These are phyloP conservation scores for Bombus waltoni DNA, from an alignment of 1,140 invertebrate genomes.

Conservation along the genomic window DNA sequence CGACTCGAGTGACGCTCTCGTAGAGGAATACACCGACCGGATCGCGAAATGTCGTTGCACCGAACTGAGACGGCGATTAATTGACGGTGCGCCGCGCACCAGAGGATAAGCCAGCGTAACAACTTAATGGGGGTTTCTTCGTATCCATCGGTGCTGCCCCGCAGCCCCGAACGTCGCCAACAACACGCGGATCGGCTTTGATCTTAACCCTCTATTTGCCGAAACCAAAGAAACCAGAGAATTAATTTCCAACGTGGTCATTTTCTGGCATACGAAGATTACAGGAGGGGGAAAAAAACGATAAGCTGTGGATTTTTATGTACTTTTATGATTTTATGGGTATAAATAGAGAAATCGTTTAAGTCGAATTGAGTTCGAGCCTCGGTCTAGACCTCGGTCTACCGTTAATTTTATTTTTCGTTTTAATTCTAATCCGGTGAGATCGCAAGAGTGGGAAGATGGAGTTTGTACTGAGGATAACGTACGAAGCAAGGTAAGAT, in stretches of 20 bases:
- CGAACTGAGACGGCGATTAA: conserved; percentile 57
- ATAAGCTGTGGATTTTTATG: no score
- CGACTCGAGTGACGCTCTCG: background rate
- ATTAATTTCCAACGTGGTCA: background rate
- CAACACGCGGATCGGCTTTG: background rate
- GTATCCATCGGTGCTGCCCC: background rate
- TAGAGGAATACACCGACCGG: background rate
- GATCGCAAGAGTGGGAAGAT: no score
- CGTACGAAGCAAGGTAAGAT: no score
- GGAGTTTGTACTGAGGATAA: no score
- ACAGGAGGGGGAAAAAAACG: no score
- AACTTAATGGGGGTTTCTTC: conserved; percentile 65
- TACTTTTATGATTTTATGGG: no score
- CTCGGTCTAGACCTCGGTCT: no score
- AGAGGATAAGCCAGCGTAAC: conserved; percentile 51
- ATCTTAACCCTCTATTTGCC: conserved; percentile 5
- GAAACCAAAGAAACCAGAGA: background rate
- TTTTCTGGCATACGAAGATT: background rate
- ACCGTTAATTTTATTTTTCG: no score
- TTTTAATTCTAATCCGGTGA: no score
- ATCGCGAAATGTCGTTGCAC: conserved; percentile 65
- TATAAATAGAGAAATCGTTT: no score
- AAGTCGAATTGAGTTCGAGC: no score
- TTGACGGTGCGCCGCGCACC: conserved; percentile 43
- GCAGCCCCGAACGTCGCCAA: background rate